These are phyloP conservation scores for Halesus radiatus DNA, from an alignment of 1,140 invertebrate species.

Conservation along the genomic window DNA sequence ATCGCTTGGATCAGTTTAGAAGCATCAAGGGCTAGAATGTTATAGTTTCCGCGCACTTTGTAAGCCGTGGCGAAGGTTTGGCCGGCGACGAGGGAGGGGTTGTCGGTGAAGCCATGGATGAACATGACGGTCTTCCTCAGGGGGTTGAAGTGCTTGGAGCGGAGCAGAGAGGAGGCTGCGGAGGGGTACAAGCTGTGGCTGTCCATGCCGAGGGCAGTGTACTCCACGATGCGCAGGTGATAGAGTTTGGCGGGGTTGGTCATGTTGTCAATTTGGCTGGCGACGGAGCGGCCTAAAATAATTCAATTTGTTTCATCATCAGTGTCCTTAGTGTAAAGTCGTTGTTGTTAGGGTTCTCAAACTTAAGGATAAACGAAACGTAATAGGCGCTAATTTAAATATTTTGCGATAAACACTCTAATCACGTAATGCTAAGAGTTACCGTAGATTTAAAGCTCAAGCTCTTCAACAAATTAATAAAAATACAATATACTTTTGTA, in stretches of 20 bases:
- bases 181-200: conserved; percentile 41
- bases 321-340: no score
- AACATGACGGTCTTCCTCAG: conserved; percentile 43
- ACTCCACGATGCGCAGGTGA: conserved; percentile 40
- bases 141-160: conserved; percentile 46
- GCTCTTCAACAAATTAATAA: no score
- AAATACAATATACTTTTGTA: no score
- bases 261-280: not conserved
- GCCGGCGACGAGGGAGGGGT: conserved; percentile 61
- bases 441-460: no score
- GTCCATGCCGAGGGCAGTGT: conserved; percentile 28
- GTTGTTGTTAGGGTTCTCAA: no score
- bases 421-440: no score
- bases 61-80: conserved; percentile 60
- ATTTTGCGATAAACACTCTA: no score
- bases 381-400: no score
- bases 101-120: conserved; percentile 65
- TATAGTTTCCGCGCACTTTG: conserved; percentile 58
- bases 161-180: conserved; percentile 26
- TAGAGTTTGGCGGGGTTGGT: not conserved
- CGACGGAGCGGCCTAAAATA: conserved; percentile 33
- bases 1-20: conserved; percentile 41
- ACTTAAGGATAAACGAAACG: no score
- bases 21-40: conserved; percentile 49
- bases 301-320: not conserved